phyloP scores from a whole-genome alignment of 2,888 invertebrate genomes.

The Germaria angustata region DNA sequence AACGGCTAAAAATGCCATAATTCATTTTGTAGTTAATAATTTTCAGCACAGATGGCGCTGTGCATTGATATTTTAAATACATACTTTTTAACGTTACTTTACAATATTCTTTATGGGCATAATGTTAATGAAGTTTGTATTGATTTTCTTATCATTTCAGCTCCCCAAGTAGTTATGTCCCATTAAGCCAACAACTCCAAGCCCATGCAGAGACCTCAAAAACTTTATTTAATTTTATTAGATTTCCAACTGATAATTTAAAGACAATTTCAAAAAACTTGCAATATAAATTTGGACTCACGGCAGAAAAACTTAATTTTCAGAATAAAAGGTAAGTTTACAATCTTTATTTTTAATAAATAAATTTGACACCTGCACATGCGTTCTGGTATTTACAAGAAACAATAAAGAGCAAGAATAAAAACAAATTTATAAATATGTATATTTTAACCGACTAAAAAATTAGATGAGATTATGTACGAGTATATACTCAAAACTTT shows the following conservation, averaged over 20 bases:
- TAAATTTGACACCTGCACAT: too few species aligned
- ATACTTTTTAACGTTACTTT: neutral
- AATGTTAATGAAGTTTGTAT: neutral
- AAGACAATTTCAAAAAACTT: conserved; percentile 12
- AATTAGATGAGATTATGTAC: too few species aligned
- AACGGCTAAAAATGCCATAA: neutral
- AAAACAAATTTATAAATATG: neutral
- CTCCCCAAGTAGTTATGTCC: conserved; percentile 68
- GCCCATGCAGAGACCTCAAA: conserved; percentile 15
- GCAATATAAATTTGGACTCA: conserved; percentile 2
- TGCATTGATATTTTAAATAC: neutral
- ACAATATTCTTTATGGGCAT: neutral
- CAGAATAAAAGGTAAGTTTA: conserved; percentile 32
- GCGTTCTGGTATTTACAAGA: too few species aligned
- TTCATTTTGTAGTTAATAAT: conserved; percentile 5
- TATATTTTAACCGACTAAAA: too few species aligned
- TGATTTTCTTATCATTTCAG: conserved; percentile 63
- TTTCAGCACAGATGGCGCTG: conserved; percentile 57
- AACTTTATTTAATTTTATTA: conserved; percentile 22
- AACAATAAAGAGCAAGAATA: neutral
- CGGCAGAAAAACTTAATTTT: neutral
- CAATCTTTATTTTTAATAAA: too few species aligned
- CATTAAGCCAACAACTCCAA: conserved; percentile 42
- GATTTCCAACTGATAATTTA: conserved; percentile 6
- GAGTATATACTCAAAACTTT: too few species aligned